Evolutionary conservation across 2,797 vertebrate genomes (phyloP), one percentile per base, ranked within the genome.

Genomic region (Ctenochaetus hawaiiensis): DNA sequence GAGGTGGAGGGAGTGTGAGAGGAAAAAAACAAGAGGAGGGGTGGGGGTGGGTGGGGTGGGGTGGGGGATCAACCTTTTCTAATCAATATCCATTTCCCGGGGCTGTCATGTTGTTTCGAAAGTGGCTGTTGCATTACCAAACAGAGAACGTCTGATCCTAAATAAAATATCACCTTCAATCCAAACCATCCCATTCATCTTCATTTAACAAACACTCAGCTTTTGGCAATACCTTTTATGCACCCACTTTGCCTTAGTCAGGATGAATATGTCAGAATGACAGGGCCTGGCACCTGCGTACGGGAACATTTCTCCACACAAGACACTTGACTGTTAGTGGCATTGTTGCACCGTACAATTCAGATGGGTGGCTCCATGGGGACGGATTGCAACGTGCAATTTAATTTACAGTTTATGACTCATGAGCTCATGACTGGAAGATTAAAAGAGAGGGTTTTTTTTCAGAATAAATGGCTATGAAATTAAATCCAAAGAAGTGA

Each of bases 61-160:
- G 68, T 82, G 85, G 82, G 72, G 48, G 82, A 84, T 87, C 88
- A 94, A 90, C 84, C 90, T 93, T 93, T 93, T 90, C 89, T 90
- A 95, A 96, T 96, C 94, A 95, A 96, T 96, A 95, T 95, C 94
- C 92, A 95, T 95, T 95, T 94, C 91, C 94, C 86, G 23, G 67
- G 87, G 84, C 93, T 95, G 94, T 95, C 95, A 93, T 94, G 92
- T 93, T 92, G 90, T 90, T 94, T 86, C 51, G 80, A 78, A 85
- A 90, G 89, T 85, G 89, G 86, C 89, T 88, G 89, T 63, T 89
- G 93, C 91, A 94, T 95, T 94, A 94, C 90, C 90, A 94, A 95
- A 95, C 91, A 91, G 84, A 87, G 72, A 93, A 87, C 81, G 85
- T 92, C 92, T 94, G 93, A 94, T 94, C 89, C 92, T 94, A 95